A percentile compares a stretch with the other conserved stretches of the same genome.
These are phyloP conservation scores for cattle (Bos taurus) DNA, from an alignment of 2,113 vertebrate species.

Conservation along the genomic window ARS-UCD2.0 NC_037332.1:63195501-63196000, in stretches of 20 bases:
- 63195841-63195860: background rate
- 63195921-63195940: background rate
- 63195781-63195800: background rate
- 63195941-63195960: background rate
- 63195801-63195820: background rate
- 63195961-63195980: background rate
- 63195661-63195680: background rate
- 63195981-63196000: background rate
- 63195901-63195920: background rate
- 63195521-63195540: background rate
- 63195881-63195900: background rate
- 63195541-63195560: background rate
- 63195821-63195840: background rate
- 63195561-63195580: background rate
- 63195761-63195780: background rate
- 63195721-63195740: background rate
- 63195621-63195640: background rate
- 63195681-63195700: background rate
- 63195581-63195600: background rate
- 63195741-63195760: background rate
- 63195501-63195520: background rate
- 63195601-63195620: background rate
- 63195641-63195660: background rate
- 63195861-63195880: background rate
- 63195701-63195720: background rate